Conservation (phyloP, 2,888 invertebrate species). For the Clunio marinus region DNA sequence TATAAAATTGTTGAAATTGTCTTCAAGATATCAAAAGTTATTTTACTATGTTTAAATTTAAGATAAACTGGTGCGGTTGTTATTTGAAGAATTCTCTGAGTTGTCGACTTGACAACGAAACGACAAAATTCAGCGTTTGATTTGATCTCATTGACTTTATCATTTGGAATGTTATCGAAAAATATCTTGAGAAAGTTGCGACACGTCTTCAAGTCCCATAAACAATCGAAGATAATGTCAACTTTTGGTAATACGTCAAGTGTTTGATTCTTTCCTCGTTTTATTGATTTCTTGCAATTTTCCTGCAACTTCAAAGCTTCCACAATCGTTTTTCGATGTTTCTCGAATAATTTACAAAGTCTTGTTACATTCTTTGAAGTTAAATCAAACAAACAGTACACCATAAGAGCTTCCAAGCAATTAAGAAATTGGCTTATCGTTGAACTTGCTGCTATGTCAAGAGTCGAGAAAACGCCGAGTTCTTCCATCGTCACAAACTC, state of each 20-base stretch:
- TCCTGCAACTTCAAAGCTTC: background rate
- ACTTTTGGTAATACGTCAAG: background rate
- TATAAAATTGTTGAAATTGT: background rate
- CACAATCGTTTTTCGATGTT: background rate
- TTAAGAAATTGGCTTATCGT: constrained; percentile 13
- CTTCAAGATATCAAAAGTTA: background rate
- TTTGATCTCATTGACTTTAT: constrained; percentile 5
- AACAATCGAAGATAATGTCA: background rate
- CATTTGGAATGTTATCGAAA: background rate
- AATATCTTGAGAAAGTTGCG: background rate
- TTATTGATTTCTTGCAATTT: background rate
- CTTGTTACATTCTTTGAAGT: background rate
- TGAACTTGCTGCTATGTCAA: background rate
- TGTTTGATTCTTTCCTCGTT: background rate
- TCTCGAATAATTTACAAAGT: constrained; percentile 6
- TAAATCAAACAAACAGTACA: background rate
- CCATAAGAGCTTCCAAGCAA: constrained; percentile 19
- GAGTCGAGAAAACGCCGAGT: background rate
- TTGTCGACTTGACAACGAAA: constrained; percentile 9
- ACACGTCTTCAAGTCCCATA: constrained; percentile 11
- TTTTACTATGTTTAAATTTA: constrained; percentile 4
- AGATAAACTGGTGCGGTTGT: background rate
- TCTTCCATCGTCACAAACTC: background rate
- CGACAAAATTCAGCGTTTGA: background rate
- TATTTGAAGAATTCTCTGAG: background rate